Evolutionary conservation across 2,113 vertebrate species (phyloP), one percentile per base, ranked within the genome.

Genomic region (Microcebus lehilahytsara): DNA sequence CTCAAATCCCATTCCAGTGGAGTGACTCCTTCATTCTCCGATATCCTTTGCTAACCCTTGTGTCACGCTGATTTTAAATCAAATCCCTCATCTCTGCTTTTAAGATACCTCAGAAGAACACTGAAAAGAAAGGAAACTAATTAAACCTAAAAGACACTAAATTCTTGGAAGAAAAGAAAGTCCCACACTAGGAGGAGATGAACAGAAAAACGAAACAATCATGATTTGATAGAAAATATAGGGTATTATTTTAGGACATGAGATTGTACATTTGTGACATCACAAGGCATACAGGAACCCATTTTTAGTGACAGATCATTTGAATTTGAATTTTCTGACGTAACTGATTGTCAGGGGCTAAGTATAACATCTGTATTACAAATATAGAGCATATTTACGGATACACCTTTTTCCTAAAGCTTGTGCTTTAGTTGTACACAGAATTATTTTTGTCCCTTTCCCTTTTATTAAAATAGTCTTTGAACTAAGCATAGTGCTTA

Each of bases 401-500:
- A 56, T 30, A 64, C 32, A 96, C 94, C 93, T 94, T 93, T 72
- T 72, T 20, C 27, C 72, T 85, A 87, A 96, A 88, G 46, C 49
- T 20, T 79, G 30, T 79, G 75, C 69, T 9, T 58, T 1, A 0
- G 56, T 66, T 87, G 19, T 27, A 93, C 79, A 34, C 79, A 10
- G 58, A 85, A 40, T 91, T 97, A 49, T 97, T 84, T 84, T 91
- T 34, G 49, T 79, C 25, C 10, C 19, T 96, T 97, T 72, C 13
- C 56, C 95, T 95, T 62, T 96, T 53, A 97, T 97, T 89, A 96
- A 98, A 94, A 86, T 89, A 19, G 66, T 34, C 96, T 97, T 16
- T 97, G n/a, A 83, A 89, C 64, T 86, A 85, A 60, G 84, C 89
- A 79, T 94, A 0, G 32, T 97, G 98, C 97, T 97, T 96, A 96